Base-by-base conservation (phyloP, 1,140 invertebrate species). In the Sminthurinus signatus region DNA sequence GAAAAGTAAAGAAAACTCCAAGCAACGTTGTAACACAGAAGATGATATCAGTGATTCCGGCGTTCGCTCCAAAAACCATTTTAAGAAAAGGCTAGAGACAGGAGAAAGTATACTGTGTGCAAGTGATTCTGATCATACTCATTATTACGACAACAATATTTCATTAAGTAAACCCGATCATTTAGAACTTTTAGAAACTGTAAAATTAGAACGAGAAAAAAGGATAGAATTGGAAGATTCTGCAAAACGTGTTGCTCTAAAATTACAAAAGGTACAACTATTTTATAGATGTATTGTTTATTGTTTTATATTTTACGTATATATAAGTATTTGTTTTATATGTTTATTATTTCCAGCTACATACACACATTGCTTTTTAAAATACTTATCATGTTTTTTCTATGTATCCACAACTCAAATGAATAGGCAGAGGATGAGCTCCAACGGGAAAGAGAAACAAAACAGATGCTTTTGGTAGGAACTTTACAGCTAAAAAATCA, bases 401-500 rank as follows among this genome's bases (percentile, higher is more conserved):
- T 29, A 31, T 29, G 19, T 31, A 28, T 17, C 12, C 0, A 54
- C n/a, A 12, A 21, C 19, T 25, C 5, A 39, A 36, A 44, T 23
- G n/a, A n/a, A 46, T 29, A 65, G 65, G 44, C 52, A 0, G 28
- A 67, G 44, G 60, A 63, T 39, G 65, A 67, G 2, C 39, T 63
- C 1, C 5, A 28, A 14, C 39, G 36, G 21, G 65, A 67, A 42
- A 39, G 29, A 15, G 56, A 59, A 54, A 59, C 60, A 25, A 67
- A 67, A 27, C 54, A 63, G 29, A 32, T 29, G 1, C 39, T 63
- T 3, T 44, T 67, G 14, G 32, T 60, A 17, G 61, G 52, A 23
- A 58, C 65, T 8, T 19, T 67, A 10, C 43, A 63, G 43, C 39
- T 67, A 21, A 67, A 67, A 58, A 54, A 29, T 19, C 31, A 44